These are phyloP conservation scores for Tupiocoris notatus DNA, from an alignment of 2,888 invertebrate genomes.

Conservation along the genomic window DNA sequence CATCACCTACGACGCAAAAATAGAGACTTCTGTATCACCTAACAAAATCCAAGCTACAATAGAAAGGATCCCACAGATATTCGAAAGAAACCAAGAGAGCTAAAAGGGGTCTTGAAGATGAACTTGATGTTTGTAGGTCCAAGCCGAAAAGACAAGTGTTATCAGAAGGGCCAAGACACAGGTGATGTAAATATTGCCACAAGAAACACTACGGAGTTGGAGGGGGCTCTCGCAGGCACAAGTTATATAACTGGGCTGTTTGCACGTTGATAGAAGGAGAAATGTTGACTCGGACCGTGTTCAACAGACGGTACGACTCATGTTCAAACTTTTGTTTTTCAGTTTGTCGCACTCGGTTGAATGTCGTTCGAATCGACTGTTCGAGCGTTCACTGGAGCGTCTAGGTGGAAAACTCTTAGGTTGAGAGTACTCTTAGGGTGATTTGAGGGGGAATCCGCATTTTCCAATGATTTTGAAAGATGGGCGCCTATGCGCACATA, in stretches of 20 bases:
- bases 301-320: conserved; percentile 12
- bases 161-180: conserved; percentile 42
- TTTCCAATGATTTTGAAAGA: too few relatives aligned
- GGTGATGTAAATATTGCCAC: conserved; percentile 42
- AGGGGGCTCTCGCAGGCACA: conserved; percentile 23
- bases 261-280: conserved; percentile 25
- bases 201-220: conserved; percentile 21
- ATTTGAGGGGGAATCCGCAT: too few relatives aligned
- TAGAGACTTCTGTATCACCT: too few relatives aligned
- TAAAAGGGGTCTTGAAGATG: neutral
- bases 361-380: neutral
- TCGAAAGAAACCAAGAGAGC: neutral
- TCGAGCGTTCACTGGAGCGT: too few relatives aligned
- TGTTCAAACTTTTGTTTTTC: conserved; percentile 6
- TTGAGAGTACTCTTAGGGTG: too few relatives aligned
- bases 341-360: neutral
- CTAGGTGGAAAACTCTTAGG: too few relatives aligned
- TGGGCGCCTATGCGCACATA: too few relatives aligned
- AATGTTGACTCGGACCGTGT: conserved; percentile 38
- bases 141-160: conserved; percentile 37
- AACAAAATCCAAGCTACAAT: too few relatives aligned
- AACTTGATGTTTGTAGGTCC: conserved; percentile 8
- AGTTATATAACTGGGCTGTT: conserved; percentile 41
- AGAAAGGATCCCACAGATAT: too few relatives aligned
- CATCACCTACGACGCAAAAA: too few relatives aligned